Percentiles rank a stretch among this genome's conserved stretches.
Conservation (phyloP, 2,797 vertebrate species). For the Danio kyathit region DNA sequence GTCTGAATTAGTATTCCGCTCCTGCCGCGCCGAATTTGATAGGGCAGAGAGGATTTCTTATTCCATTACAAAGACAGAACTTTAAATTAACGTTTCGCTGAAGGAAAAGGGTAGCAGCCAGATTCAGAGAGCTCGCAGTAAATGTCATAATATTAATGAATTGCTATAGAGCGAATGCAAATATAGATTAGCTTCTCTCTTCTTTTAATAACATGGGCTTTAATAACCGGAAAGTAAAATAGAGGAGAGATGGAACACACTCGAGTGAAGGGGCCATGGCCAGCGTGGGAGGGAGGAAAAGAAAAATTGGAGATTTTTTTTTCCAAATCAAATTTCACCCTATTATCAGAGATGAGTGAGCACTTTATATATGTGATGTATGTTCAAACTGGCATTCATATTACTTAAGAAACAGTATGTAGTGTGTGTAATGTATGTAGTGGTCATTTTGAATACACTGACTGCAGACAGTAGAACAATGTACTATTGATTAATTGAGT, state of each 20-base stretch:
- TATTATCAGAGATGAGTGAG: constrained; percentile 1
- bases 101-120: constrained; percentile 99
- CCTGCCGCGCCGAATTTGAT: constrained; percentile 93
- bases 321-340: neutral
- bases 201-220: constrained; percentile 99
- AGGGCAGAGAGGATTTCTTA: constrained; percentile 99
- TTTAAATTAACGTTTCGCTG: constrained; percentile 99
- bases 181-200: constrained; percentile 99
- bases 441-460: neutral
- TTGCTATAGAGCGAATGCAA: constrained; percentile 99
- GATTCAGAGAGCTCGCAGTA: constrained; percentile 97
- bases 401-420: neutral
- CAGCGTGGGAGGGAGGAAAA: constrained; percentile 67
- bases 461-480: neutral
- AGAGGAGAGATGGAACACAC: constrained; percentile 76
- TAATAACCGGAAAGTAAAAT: constrained; percentile 89
- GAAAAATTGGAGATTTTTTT: constrained; percentile 6
- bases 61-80: constrained; percentile 99
- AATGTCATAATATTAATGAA: constrained; percentile 99
- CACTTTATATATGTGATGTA: neutral
- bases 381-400: neutral
- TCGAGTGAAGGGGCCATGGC: constrained; percentile 40
- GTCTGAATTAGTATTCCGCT: constrained; percentile 96
- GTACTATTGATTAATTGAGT: neutral
- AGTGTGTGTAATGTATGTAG: neutral